These are phyloP conservation scores for Agapetus fuscipes DNA, from an alignment of 2,888 invertebrate species.

Conservation along the genomic window DNA sequence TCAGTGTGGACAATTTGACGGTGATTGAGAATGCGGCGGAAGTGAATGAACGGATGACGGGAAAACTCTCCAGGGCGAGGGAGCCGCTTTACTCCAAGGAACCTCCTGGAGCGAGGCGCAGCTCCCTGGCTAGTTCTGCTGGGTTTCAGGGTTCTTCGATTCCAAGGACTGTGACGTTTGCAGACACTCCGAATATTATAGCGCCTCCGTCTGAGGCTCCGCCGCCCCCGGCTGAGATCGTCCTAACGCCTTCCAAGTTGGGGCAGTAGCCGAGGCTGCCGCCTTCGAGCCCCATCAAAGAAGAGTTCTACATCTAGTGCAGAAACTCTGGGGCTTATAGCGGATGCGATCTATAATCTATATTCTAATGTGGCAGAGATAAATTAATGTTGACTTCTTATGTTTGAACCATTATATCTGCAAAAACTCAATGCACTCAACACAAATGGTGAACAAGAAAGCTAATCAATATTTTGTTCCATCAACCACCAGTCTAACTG, in stretches of 20 bases:
- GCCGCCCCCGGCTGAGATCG: conserved; percentile 49
- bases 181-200: conserved; percentile 23
- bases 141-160: too few species aligned
- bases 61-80: conserved; percentile 28
- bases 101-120: conserved; percentile 10
- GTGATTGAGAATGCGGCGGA: conserved; percentile 25
- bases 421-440: too few species aligned
- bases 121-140: conserved; percentile 7
- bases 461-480: too few species aligned
- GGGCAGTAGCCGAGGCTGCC: conserved; percentile 39
- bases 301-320: too few species aligned
- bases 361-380: too few species aligned
- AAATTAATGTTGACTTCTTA: too few species aligned
- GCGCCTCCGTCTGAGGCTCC: conserved; percentile 39
- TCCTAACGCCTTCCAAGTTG: conserved; percentile 54
- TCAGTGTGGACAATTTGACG: conserved; percentile 25
- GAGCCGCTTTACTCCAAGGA: conserved; percentile 28
- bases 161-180: conserved; percentile 19
- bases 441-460: too few species aligned
- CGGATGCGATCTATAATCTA: too few species aligned
- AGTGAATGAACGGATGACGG: conserved; percentile 21
- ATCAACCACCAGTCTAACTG: too few species aligned
- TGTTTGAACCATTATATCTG: too few species aligned
- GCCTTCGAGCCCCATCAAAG: too few species aligned
- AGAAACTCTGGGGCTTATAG: too few species aligned